These are phyloP conservation scores for Drosophila suboccidentalis DNA, from an alignment of 2,888 invertebrate genomes.

Conservation along the genomic window DNA sequence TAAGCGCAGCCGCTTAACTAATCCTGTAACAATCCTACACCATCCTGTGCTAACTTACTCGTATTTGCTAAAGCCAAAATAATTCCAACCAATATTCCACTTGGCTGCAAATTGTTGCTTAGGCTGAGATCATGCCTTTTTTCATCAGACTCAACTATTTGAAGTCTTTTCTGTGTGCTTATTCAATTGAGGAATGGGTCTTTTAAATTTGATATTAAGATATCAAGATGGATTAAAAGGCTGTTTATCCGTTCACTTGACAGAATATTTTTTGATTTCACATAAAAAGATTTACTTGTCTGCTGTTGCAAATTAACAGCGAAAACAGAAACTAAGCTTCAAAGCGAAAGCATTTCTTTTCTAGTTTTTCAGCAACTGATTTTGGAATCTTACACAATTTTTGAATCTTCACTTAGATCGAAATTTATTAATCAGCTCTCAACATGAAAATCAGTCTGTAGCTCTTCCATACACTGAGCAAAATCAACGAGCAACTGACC, in stretches of 20 bases:
- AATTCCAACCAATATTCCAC: background rate
- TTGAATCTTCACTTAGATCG: no score
- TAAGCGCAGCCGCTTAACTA: constrained; percentile 11
- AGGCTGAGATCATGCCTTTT: background rate
- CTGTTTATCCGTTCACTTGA: no score
- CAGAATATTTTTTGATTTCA: no score
- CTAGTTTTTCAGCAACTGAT: no score
- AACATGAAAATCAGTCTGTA: background rate
- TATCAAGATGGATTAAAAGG: no score
- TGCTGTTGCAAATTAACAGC: no score
- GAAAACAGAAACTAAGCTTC: no score
- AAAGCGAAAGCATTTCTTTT: no score
- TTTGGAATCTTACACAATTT: no score
- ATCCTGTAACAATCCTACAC: constrained; percentile 12
- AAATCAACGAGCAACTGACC: constrained; percentile 5
- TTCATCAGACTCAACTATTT: background rate
- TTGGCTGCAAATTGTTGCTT: background rate
- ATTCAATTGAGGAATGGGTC: background rate
- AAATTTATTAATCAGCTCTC: background rate
- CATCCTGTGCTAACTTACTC: constrained; percentile 9
- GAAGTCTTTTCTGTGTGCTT: background rate
- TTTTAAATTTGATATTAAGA: no score
- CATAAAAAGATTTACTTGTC: no score
- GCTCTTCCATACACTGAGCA: background rate
- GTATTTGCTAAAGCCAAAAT: constrained; percentile 2